Conservation (phyloP, 2,888 invertebrate genomes). For the Melanchra persicariae region DNA sequence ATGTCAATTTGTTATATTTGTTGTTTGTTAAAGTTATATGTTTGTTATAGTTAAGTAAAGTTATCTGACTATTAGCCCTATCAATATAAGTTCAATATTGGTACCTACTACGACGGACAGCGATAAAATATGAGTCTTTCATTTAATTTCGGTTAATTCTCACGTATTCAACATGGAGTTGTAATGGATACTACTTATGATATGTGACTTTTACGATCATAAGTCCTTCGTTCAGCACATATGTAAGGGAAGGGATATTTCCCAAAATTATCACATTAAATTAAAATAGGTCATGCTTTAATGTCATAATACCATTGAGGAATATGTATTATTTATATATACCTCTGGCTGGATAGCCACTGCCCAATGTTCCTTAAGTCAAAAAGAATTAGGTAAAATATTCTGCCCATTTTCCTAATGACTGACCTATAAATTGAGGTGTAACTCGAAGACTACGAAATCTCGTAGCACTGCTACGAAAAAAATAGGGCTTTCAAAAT, state of each 20-base stretch:
- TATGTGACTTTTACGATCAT: neutral
- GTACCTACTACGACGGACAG: neutral
- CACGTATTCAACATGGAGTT: neutral
- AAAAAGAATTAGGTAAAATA: neutral
- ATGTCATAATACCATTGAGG: neutral
- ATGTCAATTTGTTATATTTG: too few species aligned
- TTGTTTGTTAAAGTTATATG: too few species aligned
- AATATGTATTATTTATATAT: neutral
- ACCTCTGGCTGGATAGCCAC: neutral
- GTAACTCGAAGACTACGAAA: constrained; percentile 7
- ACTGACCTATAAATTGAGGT: neutral
- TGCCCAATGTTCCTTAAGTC: neutral
- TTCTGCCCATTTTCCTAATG: neutral
- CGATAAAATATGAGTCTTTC: neutral
- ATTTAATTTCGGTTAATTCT: neutral
- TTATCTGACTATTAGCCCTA: neutral
- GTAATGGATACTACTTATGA: neutral
- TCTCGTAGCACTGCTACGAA: constrained; percentile 39
- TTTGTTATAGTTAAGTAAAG: too few species aligned
- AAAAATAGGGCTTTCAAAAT: constrained; percentile 16
- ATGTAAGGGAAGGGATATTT: neutral
- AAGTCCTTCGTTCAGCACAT: too few species aligned
- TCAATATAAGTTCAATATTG: neutral
- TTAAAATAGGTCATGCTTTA: neutral
- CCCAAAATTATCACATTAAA: neutral